A percentile compares a stretch with the other conserved stretches of the same genome.
Conservation (phyloP, 2,797 vertebrate genomes). For the Botia almorhae region DNA sequence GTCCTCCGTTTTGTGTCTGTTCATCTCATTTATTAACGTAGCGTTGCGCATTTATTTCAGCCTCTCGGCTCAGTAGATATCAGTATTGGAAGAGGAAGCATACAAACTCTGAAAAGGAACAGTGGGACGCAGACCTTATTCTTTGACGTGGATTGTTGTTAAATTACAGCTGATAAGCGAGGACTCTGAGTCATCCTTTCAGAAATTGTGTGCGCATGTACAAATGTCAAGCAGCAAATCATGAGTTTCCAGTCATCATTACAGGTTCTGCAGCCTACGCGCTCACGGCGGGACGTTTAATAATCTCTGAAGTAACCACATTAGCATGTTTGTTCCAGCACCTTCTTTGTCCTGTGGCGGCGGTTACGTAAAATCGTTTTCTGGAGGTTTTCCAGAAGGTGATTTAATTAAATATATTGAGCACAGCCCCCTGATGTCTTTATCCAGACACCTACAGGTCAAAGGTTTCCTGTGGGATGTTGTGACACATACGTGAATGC, state of each 20-base stretch:
- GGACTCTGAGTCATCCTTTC: conserved; percentile 15
- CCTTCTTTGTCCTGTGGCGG: conserved; percentile 1
- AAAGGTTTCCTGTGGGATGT: conserved; percentile 36
- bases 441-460: conserved; percentile 25
- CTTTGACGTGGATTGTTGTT: background rate
- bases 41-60: too few relatives aligned
- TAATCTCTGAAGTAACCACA: background rate
- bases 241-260: conserved; percentile 4
- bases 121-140: background rate
- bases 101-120: background rate
- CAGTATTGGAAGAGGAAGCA: too few relatives aligned
- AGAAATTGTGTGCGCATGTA: conserved; percentile 24
- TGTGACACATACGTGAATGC: conserved; percentile 17
- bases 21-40: too few relatives aligned
- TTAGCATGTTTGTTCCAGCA: conserved; percentile 21
- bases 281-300: background rate
- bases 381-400: conserved; percentile 7
- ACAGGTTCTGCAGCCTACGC: conserved; percentile 17
- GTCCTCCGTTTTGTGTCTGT: too few relatives aligned
- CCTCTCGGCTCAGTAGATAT: too few relatives aligned
- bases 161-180: conserved; percentile 22
- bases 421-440: background rate
- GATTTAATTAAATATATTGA: conserved; percentile 15
- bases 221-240: conserved; percentile 26
- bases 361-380: background rate